A percentile compares a stretch with the other conserved stretches of the same genome.
Evolutionary conservation across 1,140 invertebrate genomes (phyloP).

Genomic region (Saccostrea echinata): DNA sequence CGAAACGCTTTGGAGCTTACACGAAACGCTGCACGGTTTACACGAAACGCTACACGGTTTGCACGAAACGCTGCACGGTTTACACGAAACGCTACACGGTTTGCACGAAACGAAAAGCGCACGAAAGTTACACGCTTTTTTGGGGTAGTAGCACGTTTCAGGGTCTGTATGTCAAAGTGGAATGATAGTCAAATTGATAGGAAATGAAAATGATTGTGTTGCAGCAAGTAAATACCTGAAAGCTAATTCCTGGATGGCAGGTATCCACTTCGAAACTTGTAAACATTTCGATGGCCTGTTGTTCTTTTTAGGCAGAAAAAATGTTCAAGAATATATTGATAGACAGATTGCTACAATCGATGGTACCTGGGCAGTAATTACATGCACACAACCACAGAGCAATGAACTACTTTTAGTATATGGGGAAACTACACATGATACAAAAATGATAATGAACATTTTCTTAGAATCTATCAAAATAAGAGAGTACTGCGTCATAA

Average conservation of each 20-base stretch:
- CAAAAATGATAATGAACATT: too few species aligned
- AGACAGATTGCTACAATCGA: neutral
- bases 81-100: too few species aligned
- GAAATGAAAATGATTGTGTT: neutral
- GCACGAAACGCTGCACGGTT: too few species aligned
- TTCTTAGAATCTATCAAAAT: neutral
- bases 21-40: too few species aligned
- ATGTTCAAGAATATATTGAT: neutral
- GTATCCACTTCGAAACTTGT: neutral
- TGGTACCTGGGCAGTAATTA: neutral
- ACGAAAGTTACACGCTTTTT: too few species aligned
- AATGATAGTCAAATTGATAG: neutral
- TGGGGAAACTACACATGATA: neutral
- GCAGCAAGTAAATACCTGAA: neutral
- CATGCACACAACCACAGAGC: neutral
- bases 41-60: too few species aligned
- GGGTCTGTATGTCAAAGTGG: neutral
- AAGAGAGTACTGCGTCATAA: neutral
- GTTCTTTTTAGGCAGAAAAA: neutral
- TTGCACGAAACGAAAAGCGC: too few species aligned
- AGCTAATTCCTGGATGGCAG: neutral
- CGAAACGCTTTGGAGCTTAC: too few species aligned
- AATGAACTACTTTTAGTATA: neutral
- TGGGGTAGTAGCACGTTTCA: too few species aligned
- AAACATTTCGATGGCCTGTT: neutral